A percentile compares a stretch with the other conserved stretches of the same genome.
phyloP scores from a whole-genome alignment of 2,888 invertebrate species.

The Aporophyla nigra region DNA sequence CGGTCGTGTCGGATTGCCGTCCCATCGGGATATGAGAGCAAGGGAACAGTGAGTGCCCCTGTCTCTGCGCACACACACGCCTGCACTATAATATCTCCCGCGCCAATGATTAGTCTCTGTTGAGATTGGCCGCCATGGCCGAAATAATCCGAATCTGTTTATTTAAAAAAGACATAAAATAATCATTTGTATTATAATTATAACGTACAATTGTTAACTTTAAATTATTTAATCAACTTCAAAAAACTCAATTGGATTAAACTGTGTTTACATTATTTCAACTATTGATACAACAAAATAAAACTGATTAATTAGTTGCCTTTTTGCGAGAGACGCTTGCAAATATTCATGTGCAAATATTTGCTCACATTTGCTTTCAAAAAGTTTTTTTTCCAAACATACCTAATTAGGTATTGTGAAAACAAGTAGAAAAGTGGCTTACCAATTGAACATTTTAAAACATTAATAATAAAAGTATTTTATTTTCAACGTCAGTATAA shows the following conservation, averaged over 20 bases:
- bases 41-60: no score
- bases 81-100: no score
- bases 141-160: background rate
- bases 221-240: background rate
- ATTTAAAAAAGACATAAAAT: background rate
- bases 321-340: background rate
- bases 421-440: background rate
- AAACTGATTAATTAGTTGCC: background rate
- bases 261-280: background rate
- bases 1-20: no score
- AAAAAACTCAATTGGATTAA: background rate
- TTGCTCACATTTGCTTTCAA: background rate
- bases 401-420: background rate
- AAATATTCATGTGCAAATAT: background rate
- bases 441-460: background rate
- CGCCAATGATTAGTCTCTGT: no score
- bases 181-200: no score
- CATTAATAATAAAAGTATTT: background rate
- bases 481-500: background rate
- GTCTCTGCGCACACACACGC: no score
- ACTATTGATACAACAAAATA: background rate
- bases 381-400: background rate
- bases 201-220: no score
- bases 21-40: no score
- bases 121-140: no score